These are phyloP conservation scores for Xerus inauris DNA, from an alignment of 2,113 vertebrate species.

Conservation along the genomic window DNA sequence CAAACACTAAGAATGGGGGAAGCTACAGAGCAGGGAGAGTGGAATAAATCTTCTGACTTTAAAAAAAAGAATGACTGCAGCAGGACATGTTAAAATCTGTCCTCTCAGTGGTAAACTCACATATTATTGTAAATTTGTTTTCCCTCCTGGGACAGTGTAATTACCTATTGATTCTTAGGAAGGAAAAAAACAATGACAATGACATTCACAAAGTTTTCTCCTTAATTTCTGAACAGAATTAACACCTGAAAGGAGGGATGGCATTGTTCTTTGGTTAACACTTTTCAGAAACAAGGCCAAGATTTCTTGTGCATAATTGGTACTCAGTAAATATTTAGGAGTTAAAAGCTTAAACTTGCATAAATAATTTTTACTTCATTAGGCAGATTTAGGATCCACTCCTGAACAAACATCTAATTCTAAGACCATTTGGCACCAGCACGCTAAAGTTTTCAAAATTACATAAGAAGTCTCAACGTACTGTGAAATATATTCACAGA, in stretches of 20 bases:
- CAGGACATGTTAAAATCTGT: not conserved
- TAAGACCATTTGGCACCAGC: not conserved
- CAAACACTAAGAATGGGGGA: too few species aligned
- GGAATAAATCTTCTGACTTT: too few species aligned
- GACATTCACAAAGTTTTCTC: not conserved
- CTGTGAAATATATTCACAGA: not conserved
- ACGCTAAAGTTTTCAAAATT: not conserved
- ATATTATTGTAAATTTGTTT: not conserved
- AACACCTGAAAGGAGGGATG: not conserved
- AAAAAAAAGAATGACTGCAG: not conserved
- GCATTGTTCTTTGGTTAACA: not conserved
- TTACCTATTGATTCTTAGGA: not conserved
- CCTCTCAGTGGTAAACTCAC: not conserved
- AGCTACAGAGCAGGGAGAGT: too few species aligned
- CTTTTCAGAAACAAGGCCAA: not conserved
- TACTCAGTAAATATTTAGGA: not conserved
- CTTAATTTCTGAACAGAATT: constrained; percentile 28
- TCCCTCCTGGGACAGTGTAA: not conserved
- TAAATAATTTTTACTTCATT: not conserved
- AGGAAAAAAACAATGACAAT: not conserved
- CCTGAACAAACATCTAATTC: not conserved
- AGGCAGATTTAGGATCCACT: not conserved
- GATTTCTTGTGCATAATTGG: not conserved
- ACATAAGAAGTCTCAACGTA: not conserved
- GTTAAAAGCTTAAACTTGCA: not conserved